Conservation (phyloP, 2,888 invertebrate species). For the Escarpia spicata region DNA sequence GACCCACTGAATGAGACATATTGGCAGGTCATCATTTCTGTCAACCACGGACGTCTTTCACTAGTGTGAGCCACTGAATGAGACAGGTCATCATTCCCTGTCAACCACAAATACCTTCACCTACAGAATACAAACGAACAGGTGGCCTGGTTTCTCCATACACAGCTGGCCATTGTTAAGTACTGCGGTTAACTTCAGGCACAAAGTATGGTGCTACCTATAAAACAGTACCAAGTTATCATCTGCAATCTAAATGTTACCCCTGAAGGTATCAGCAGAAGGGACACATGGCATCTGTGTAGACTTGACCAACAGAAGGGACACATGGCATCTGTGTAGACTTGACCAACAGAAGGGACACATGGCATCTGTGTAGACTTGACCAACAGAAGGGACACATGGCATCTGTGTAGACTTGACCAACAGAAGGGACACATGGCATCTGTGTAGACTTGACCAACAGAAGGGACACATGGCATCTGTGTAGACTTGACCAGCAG, state of each 20-base stretch:
- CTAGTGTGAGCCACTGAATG: background rate
- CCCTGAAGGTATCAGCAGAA: too few species aligned
- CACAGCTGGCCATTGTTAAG: background rate
- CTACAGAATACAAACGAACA: background rate
- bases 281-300: background rate
- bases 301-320: background rate
- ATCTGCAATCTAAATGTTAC: too few species aligned
- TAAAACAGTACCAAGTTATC: background rate
- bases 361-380: background rate
- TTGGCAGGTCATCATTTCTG: background rate
- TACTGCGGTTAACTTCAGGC: background rate
- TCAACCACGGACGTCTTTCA: too few species aligned
- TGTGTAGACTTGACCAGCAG: background rate
- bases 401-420: background rate
- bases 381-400: too few species aligned
- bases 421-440: too few species aligned
- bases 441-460: background rate
- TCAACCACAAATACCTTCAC: conserved; percentile 7
- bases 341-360: background rate
- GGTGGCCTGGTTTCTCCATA: background rate
- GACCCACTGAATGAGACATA: background rate
- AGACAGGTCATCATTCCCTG: background rate
- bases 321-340: background rate
- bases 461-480: too few species aligned
- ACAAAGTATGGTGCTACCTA: background rate